Percentiles rank a stretch among this genome's conserved stretches.
These are phyloP conservation scores for Orestias chungarensis DNA, from an alignment of 2,797 vertebrate genomes.

Conservation along the genomic window DNA sequence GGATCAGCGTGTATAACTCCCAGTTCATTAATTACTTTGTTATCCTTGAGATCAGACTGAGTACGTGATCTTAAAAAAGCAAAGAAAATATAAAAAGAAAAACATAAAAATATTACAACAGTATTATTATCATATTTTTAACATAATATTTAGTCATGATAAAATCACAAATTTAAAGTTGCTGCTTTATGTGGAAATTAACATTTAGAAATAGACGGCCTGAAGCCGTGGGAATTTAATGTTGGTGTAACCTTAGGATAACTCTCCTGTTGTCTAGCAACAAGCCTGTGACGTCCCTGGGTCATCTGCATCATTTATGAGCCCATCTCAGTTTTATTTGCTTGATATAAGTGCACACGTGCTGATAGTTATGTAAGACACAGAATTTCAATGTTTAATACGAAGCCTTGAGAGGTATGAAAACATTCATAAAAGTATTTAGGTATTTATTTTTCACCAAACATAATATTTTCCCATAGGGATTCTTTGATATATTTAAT, in stretches of 20 bases:
- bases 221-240: neutral
- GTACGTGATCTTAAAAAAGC: neutral
- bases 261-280: slow-evolving; percentile 30
- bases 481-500: neutral
- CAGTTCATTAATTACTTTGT: neutral
- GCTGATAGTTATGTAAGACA: neutral
- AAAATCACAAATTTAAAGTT: neutral
- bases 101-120: neutral
- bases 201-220: slow-evolving; percentile 7
- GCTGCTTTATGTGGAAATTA: neutral
- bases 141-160: neutral
- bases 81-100: neutral
- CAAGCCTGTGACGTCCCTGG: slow-evolving; percentile 13
- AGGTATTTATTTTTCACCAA: neutral
- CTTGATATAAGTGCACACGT: neutral
- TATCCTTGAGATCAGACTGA: neutral
- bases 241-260: neutral
- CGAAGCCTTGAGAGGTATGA: neutral
- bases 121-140: neutral
- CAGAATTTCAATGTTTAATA: neutral
- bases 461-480: neutral
- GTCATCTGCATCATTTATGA: slow-evolving; percentile 35
- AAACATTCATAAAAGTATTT: neutral
- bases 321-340: slow-evolving; percentile 8
- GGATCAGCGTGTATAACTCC: neutral